These are phyloP conservation scores for Steinernema feltiae DNA, from an alignment of 1,140 invertebrate species.

Conservation along the genomic window DNA sequence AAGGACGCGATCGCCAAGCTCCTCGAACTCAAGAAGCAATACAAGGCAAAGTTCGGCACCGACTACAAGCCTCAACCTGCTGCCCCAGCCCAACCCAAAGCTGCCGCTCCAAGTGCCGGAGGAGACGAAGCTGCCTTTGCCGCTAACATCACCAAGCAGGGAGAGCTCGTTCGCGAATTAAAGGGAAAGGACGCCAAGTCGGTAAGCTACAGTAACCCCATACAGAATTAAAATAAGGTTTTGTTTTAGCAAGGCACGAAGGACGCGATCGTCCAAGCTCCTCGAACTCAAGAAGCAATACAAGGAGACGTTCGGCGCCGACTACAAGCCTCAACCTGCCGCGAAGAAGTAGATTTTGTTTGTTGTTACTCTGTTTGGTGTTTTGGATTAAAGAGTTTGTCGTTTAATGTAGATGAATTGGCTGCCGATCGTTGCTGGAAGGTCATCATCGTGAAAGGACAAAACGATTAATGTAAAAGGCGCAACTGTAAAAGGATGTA, in stretches of 20 bases:
- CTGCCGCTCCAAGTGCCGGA: constrained; percentile 18
- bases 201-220: neutral
- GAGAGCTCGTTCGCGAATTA: constrained; percentile 38
- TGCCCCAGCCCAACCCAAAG: constrained; percentile 5
- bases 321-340: no score
- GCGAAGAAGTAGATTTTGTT: no score
- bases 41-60: constrained; percentile 34
- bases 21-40: constrained; percentile 41
- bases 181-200: constrained; percentile 41
- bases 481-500: no score
- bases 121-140: neutral
- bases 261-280: constrained; percentile 34
- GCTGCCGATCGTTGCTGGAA: no score
- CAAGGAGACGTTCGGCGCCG: constrained; percentile 35
- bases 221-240: neutral
- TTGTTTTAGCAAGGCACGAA: constrained; percentile 35
- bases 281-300: constrained; percentile 40
- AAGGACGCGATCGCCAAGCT: constrained; percentile 43
- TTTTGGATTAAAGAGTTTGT: no score
- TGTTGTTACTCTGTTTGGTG: no score
- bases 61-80: constrained; percentile 37
- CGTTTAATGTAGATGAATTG: no score
- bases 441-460: no score
- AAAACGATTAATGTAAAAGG: no score
- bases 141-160: constrained; percentile 34